Percentiles rank a stretch among this genome's conserved stretches.
phyloP scores from a whole-genome alignment of 2,888 invertebrate species.

The Patella pellucida region DNA sequence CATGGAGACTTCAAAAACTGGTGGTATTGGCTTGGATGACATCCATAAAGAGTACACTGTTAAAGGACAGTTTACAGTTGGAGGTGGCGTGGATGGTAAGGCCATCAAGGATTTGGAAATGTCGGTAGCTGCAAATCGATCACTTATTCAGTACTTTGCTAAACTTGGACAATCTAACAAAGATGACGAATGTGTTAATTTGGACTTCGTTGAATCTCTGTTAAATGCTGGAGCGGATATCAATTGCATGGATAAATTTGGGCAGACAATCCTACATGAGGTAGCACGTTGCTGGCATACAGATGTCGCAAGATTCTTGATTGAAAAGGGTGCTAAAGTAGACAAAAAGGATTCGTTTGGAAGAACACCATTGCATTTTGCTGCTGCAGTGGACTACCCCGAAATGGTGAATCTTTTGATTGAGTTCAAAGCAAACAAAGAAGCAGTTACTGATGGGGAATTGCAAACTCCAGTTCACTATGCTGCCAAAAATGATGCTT shows the following conservation, averaged over 20 bases:
- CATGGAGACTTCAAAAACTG: slow-evolving; percentile 28
- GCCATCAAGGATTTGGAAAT: slow-evolving; percentile 27
- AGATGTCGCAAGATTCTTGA: slow-evolving; percentile 65
- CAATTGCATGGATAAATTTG: slow-evolving; percentile 64
- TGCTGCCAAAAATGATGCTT: slow-evolving; percentile 68
- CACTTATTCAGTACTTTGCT: slow-evolving; percentile 66
- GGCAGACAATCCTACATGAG: slow-evolving; percentile 69
- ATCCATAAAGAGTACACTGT: slow-evolving; percentile 42
- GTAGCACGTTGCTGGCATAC: slow-evolving; percentile 66
- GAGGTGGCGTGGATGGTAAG: background rate
- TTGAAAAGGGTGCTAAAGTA: slow-evolving; percentile 61
- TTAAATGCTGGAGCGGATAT: slow-evolving; percentile 62
- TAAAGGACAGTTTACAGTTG: slow-evolving; percentile 21
- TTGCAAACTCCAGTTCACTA: slow-evolving; percentile 67
- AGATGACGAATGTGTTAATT: slow-evolving; percentile 56
- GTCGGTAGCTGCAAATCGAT: slow-evolving; percentile 52
- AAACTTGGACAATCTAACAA: slow-evolving; percentile 53
- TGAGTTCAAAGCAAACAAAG: slow-evolving; percentile 59
- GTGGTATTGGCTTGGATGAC: slow-evolving; percentile 51
- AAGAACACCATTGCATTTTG: slow-evolving; percentile 67
- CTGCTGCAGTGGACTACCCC: slow-evolving; percentile 68
- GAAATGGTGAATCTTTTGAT: slow-evolving; percentile 67
- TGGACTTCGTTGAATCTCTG: slow-evolving; percentile 62
- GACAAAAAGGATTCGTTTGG: slow-evolving; percentile 62
- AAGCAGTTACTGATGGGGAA: slow-evolving; percentile 60